phyloP scores from a whole-genome alignment of 1,140 invertebrate genomes.

The Psix sp. region DNA sequence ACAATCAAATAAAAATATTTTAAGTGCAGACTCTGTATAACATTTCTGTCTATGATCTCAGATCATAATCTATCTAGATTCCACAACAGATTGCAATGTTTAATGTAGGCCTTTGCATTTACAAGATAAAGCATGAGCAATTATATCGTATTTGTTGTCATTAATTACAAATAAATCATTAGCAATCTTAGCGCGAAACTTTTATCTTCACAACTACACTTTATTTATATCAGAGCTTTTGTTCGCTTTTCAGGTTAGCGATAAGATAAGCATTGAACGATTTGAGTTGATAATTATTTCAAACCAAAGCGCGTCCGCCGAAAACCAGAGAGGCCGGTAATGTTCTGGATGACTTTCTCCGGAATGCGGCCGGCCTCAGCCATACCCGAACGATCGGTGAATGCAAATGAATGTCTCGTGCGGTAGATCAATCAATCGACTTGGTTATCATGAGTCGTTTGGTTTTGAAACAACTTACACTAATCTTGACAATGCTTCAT shows the following conservation, averaged over 20 bases:
- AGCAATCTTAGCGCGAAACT: constrained; percentile 4
- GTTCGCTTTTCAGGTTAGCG: constrained; percentile 16
- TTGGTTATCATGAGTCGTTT: neutral
- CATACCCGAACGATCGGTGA: too few relatives aligned
- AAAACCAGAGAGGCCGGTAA: constrained; percentile 15
- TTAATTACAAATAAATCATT: constrained; percentile 48
- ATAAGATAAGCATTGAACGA: constrained; percentile 40
- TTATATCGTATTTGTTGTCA: constrained; percentile 36
- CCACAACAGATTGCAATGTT: constrained; percentile 14
- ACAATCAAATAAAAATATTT: too few relatives aligned
- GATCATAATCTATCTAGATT: too few relatives aligned
- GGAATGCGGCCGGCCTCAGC: neutral
- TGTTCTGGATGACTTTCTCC: constrained; percentile 36
- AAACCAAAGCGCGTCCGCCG: neutral
- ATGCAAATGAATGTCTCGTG: constrained; percentile 5
- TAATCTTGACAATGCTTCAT: constrained; percentile 31
- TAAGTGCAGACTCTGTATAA: too few relatives aligned
- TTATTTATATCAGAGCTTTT: constrained; percentile 37
- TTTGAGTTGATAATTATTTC: constrained; percentile 14
- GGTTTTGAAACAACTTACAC: neutral
- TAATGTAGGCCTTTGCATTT: constrained; percentile 9
- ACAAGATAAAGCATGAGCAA: constrained; percentile 35
- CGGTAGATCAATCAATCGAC: constrained; percentile 10
- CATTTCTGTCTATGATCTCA: too few relatives aligned
- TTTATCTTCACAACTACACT: constrained; percentile 27